A percentile compares a stretch with the other conserved stretches of the same genome.
Evolutionary conservation across 1,140 invertebrate genomes (phyloP).

Genomic region (Babylonia areolata): DNA sequence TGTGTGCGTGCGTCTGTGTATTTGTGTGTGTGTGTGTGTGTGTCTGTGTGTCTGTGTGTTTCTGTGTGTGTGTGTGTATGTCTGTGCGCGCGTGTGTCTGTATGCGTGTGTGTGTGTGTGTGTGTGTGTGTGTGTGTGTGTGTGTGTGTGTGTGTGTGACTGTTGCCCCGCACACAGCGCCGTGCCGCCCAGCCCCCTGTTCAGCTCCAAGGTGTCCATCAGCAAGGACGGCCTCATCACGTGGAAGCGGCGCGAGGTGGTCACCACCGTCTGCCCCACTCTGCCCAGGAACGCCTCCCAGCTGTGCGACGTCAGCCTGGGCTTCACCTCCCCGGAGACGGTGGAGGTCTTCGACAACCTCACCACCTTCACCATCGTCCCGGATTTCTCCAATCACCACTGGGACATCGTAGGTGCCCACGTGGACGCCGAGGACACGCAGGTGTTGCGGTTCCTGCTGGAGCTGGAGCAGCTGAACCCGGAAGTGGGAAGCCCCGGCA

Average conservation of each 20-base stretch:
- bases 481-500: background rate
- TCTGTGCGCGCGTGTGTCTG: too few species aligned
- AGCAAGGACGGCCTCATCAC: conserved; percentile 26
- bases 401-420: background rate
- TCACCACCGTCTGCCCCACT: conserved; percentile 36
- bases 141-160: too few species aligned
- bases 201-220: conserved; percentile 25
- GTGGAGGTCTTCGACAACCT: conserved; percentile 29
- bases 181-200: conserved; percentile 27
- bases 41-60: too few species aligned
- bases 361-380: conserved; percentile 6
- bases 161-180: background rate
- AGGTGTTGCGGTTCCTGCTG: background rate
- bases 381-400: conserved; percentile 19
- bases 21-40: too few species aligned
- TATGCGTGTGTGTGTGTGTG: too few species aligned
- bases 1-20: too few species aligned
- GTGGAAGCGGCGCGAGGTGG: conserved; percentile 25
- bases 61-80: too few species aligned
- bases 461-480: conserved; percentile 11
- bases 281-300: background rate
- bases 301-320: conserved; percentile 22
- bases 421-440: background rate
- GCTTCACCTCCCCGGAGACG: conserved; percentile 22
- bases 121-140: too few species aligned